Evolutionary conservation across 2,113 vertebrate genomes (phyloP).

Genomic region (Oriolus oriolus): DNA sequence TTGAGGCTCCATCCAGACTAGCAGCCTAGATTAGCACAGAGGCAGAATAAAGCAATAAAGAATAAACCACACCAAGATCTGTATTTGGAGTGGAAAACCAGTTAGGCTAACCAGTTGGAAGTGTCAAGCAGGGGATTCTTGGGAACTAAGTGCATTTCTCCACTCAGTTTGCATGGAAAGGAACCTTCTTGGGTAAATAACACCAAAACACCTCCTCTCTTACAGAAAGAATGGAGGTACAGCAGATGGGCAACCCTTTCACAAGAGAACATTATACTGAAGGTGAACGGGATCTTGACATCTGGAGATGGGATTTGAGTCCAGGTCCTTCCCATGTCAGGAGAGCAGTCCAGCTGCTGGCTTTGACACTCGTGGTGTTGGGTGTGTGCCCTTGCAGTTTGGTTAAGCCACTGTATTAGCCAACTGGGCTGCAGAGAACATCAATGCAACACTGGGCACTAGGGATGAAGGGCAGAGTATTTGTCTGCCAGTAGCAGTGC

Average conservation of each 20-base stretch:
- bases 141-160: neutral
- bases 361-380: rapidly evolving
- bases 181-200: neutral
- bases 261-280: neutral
- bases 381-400: neutral
- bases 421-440: neutral
- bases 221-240: neutral
- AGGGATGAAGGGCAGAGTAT: neutral
- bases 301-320: neutral
- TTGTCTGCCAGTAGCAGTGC: neutral
- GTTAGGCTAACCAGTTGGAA: neutral
- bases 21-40: neutral
- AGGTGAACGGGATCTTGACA: neutral
- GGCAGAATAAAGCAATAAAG: neutral
- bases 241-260: neutral
- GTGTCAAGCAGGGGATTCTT: neutral
- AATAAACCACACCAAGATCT: neutral
- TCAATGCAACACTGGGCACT: neutral
- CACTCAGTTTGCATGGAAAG: neutral
- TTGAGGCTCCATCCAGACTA: neutral
- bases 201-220: neutral
- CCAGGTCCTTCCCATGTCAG: neutral
- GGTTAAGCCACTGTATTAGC: neutral
- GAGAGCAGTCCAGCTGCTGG: rapidly evolving
- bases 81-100: neutral